phyloP scores from a whole-genome alignment of 2,113 vertebrate species.

The Indri indri region DNA sequence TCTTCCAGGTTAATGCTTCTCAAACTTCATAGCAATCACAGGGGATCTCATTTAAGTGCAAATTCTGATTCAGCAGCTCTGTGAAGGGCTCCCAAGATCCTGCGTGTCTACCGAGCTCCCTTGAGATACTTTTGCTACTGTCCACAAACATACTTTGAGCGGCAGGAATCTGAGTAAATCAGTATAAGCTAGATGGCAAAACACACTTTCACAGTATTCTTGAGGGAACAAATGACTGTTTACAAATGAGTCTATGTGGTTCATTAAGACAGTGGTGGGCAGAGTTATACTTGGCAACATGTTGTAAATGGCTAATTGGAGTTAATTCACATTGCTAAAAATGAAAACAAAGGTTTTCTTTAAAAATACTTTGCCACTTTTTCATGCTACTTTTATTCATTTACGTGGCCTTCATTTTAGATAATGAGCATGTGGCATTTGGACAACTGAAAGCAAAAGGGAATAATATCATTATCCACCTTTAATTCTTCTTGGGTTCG shows the following conservation, averaged over 20 bases:
- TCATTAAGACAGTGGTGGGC: background rate
- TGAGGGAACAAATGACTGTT: background rate
- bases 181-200: background rate
- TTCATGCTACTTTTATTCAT: slow-evolving; percentile 12
- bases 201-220: background rate
- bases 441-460: background rate
- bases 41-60: background rate
- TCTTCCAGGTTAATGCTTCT: background rate
- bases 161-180: background rate
- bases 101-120: background rate
- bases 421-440: background rate
- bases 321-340: slow-evolving; percentile 38
- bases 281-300: background rate
- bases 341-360: slow-evolving; percentile 39
- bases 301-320: slow-evolving; percentile 12
- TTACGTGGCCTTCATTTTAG: background rate
- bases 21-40: background rate
- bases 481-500: slow-evolving; percentile 3
- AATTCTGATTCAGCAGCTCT: background rate
- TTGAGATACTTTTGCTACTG: background rate
- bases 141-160: background rate
- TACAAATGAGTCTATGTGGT: background rate
- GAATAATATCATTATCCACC: background rate
- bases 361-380: slow-evolving; percentile 12
- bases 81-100: background rate